Percentiles rank a stretch among this genome's conserved stretches.
Evolutionary conservation across 2,113 vertebrate species (phyloP).

Genomic region (Rhea pennata): DNA sequence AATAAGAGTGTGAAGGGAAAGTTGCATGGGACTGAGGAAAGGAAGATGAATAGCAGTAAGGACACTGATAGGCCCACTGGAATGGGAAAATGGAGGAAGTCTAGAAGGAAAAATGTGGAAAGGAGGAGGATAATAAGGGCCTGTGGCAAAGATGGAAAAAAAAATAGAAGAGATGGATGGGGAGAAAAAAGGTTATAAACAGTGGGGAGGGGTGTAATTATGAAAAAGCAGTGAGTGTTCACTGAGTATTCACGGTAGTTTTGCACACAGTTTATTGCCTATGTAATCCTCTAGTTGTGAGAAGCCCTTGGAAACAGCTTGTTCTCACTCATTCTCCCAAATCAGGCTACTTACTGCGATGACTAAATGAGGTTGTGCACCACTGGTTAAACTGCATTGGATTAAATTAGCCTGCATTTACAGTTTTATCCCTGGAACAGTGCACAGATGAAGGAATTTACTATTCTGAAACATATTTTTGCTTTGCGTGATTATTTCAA

Average conservation of each 20-base stretch:
- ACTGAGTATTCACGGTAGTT: background rate
- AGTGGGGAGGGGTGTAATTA: too few relatives aligned
- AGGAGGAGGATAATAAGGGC: background rate
- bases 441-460: background rate
- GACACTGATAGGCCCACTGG: too few relatives aligned
- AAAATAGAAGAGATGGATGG: background rate
- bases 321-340: background rate
- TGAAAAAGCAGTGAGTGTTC: background rate
- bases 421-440: background rate
- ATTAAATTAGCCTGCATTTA: background rate
- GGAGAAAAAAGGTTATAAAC: background rate
- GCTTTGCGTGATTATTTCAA: background rate
- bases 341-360: background rate
- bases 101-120: background rate
- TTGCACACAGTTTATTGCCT: background rate
- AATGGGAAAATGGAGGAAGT: background rate
- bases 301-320: background rate
- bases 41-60: background rate
- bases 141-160: background rate
- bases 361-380: background rate
- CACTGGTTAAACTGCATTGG: background rate
- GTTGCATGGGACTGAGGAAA: background rate
- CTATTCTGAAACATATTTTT: background rate
- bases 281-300: background rate
- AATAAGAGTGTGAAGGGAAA: background rate